phyloP scores from a whole-genome alignment of 2,888 invertebrate genomes.

The Tortricodes alternella region DNA sequence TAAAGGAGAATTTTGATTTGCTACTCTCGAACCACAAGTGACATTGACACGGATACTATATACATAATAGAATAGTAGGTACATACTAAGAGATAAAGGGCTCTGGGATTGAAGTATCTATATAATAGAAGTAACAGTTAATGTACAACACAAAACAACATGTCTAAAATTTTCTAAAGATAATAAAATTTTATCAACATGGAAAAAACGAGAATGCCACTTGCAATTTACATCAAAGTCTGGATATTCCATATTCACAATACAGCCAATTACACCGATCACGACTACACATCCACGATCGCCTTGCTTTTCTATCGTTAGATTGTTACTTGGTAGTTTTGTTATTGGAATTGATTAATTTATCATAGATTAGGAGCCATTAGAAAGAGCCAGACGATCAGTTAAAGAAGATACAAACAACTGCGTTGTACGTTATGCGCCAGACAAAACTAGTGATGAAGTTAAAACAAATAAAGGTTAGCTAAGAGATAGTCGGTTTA shows the following conservation, averaged over 20 bases:
- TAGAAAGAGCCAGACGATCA: conserved; percentile 50
- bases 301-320: conserved; percentile 38
- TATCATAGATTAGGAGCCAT: conserved; percentile 31
- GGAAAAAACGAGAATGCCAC: conserved; percentile 29
- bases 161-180: background rate
- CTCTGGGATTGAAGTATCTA: conserved; percentile 2
- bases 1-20: conserved; percentile 30
- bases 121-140: background rate
- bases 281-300: conserved; percentile 40
- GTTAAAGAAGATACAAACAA: conserved; percentile 44
- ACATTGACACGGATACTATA: conserved; percentile 23
- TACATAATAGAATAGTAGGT: conserved; percentile 12
- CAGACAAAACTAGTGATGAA: conserved; percentile 43
- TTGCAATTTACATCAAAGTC: conserved; percentile 33
- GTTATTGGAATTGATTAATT: conserved; percentile 16
- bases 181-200: background rate
- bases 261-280: conserved; percentile 40
- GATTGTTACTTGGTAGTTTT: conserved; percentile 21
- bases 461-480: background rate
- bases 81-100: conserved; percentile 7
- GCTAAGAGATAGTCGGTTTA: background rate
- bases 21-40: conserved; percentile 33
- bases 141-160: conserved; percentile 1
- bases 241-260: conserved; percentile 30
- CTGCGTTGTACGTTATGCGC: conserved; percentile 63